phyloP scores from a whole-genome alignment of 1,140 invertebrate species.

The Homarus americanus region DNA sequence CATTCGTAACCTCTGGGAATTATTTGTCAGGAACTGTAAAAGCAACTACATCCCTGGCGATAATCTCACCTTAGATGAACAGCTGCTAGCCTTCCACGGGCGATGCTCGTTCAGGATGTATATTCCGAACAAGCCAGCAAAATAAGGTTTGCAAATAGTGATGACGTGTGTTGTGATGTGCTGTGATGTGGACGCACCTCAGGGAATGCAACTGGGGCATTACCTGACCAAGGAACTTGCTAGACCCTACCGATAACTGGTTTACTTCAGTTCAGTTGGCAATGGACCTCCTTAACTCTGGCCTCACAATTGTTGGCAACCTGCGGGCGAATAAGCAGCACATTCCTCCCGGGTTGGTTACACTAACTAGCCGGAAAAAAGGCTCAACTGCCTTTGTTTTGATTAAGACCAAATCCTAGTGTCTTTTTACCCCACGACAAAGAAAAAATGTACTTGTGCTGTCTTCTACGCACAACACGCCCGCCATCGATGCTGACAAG shows the following conservation, averaged over 20 bases:
- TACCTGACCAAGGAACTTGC: slow-evolving; percentile 23
- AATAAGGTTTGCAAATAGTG: neutral
- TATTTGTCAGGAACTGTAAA: neutral
- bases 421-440: neutral
- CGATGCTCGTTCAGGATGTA: slow-evolving; percentile 7
- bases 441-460: neutral
- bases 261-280: neutral
- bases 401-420: neutral
- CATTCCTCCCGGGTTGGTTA: neutral
- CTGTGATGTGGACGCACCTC: neutral
- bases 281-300: neutral
- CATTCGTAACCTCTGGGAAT: slow-evolving; percentile 3
- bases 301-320: neutral
- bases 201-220: neutral
- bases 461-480: neutral
- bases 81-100: slow-evolving; percentile 15
- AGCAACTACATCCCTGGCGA: neutral
- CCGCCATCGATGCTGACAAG: neutral
- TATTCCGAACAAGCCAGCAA: slow-evolving; percentile 20
- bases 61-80: neutral
- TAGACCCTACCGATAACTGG: slow-evolving; percentile 4
- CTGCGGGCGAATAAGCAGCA: neutral
- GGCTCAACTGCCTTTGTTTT: neutral
- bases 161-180: neutral
- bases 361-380: neutral